A percentile compares a stretch with the other conserved stretches of the same genome.
Conservation (phyloP, 2,797 vertebrate genomes). For the Staurois parvus region DNA sequence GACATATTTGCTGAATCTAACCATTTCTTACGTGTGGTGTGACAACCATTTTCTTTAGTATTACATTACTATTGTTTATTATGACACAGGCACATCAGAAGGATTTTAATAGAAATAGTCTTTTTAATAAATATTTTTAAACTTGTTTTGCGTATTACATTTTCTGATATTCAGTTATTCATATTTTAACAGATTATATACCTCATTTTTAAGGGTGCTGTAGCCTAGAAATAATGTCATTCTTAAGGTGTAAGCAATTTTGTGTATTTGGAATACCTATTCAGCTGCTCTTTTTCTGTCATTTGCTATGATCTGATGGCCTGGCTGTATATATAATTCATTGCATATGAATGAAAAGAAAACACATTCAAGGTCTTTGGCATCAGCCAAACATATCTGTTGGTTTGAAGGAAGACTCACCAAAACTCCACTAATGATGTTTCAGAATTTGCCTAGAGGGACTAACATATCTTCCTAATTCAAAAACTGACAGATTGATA, state of each 20-base stretch:
- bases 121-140: too few relatives aligned
- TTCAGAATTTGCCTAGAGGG: constrained; percentile 26
- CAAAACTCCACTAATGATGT: constrained; percentile 21
- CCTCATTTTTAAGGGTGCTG: neutral
- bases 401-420: constrained; percentile 15
- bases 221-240: neutral
- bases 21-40: too few relatives aligned
- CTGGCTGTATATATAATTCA: constrained; percentile 22
- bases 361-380: constrained; percentile 9
- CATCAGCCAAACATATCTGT: constrained; percentile 31
- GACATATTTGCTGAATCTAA: too few relatives aligned
- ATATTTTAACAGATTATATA: too few relatives aligned
- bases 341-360: constrained; percentile 23
- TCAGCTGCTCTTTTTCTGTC: neutral
- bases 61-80: too few relatives aligned
- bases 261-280: neutral
- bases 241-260: neutral
- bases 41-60: too few relatives aligned
- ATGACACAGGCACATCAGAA: too few relatives aligned
- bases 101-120: too few relatives aligned
- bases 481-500: constrained; percentile 27
- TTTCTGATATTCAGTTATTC: too few relatives aligned
- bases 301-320: constrained; percentile 3
- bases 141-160: too few relatives aligned
- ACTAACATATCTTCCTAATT: neutral